phyloP scores from a whole-genome alignment of 1,140 invertebrate species.

The Danaus melanippus region DNA sequence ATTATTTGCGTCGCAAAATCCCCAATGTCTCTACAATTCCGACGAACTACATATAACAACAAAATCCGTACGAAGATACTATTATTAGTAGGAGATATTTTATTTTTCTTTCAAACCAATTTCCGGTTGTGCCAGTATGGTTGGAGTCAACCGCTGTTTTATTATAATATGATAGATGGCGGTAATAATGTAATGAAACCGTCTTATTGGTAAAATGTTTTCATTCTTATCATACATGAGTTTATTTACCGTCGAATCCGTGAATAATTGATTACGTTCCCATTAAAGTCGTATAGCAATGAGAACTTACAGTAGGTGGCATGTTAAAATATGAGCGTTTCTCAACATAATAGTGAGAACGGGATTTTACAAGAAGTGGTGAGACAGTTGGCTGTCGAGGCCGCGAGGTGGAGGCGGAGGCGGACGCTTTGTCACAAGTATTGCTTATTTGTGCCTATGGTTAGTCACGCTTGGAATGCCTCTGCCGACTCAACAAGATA shows the following conservation, averaged over 20 bases:
- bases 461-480: slow-evolving; percentile 59
- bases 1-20: slow-evolving; percentile 71
- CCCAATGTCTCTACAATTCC: slow-evolving; percentile 46
- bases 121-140: slow-evolving; percentile 17
- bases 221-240: too few species aligned
- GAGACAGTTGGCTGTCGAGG: slow-evolving; percentile 28
- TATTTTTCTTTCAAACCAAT: slow-evolving; percentile 12
- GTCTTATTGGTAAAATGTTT: too few species aligned
- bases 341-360: slow-evolving; percentile 9
- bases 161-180: too few species aligned
- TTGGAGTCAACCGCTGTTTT: not conserved
- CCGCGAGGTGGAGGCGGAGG: slow-evolving; percentile 35
- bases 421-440: slow-evolving; percentile 37
- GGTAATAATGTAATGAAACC: too few species aligned
- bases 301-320: too few species aligned
- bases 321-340: not conserved
- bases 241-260: too few species aligned
- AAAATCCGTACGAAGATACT: slow-evolving; percentile 2
- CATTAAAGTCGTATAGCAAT: too few species aligned
- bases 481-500: slow-evolving; percentile 39
- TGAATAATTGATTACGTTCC: too few species aligned
- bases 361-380: slow-evolving; percentile 23
- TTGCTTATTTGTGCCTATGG: slow-evolving; percentile 37
- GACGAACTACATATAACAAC: slow-evolving; percentile 25
- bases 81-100: slow-evolving; percentile 30